A percentile compares a stretch with the other conserved stretches of the same genome.
Evolutionary conservation across 1,140 invertebrate genomes (phyloP).

Genomic region (Chionoecetes opilio): DNA sequence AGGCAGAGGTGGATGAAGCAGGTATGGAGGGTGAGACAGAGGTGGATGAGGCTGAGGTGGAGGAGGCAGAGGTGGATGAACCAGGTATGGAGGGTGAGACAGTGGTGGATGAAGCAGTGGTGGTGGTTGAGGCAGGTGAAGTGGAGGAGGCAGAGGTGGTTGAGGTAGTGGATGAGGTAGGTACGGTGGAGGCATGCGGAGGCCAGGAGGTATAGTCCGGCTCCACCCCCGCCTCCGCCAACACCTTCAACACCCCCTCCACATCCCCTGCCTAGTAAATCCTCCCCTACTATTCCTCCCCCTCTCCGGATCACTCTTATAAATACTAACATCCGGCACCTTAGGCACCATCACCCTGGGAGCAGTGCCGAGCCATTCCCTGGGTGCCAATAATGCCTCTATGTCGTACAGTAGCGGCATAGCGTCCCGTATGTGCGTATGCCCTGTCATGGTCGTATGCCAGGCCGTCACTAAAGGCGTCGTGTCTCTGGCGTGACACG

Average conservation of each 20-base stretch:
- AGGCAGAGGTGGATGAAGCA: not conserved
- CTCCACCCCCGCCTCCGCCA: constrained; percentile 59
- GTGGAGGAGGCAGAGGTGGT: constrained; percentile 58
- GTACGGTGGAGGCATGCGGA: not conserved
- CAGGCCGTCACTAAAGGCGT: not conserved
- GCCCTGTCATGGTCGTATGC: not conserved
- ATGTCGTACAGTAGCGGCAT: constrained; percentile 43
- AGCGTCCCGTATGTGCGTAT: constrained; percentile 43
- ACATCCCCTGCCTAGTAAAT: constrained; percentile 87
- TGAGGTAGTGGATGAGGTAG: constrained; percentile 50
- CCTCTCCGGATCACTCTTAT: constrained; percentile 91
- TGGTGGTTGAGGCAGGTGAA: not conserved
- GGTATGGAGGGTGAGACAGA: not conserved
- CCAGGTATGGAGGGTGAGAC: not conserved
- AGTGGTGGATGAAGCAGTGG: too few relatives aligned
- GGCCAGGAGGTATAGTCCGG: constrained; percentile 46
- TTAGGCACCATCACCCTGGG: constrained; percentile 81
- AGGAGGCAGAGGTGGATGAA: not conserved
- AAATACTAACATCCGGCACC: constrained; percentile 88
- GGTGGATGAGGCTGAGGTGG: not conserved
- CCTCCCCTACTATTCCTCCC: constrained; percentile 89
- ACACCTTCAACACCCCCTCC: constrained; percentile 58
- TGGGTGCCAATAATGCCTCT: not conserved
- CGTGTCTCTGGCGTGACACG: not conserved
- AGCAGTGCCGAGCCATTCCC: not conserved